Base-by-base conservation (phyloP, 2,888 invertebrate species). In the Seira musarum region DNA sequence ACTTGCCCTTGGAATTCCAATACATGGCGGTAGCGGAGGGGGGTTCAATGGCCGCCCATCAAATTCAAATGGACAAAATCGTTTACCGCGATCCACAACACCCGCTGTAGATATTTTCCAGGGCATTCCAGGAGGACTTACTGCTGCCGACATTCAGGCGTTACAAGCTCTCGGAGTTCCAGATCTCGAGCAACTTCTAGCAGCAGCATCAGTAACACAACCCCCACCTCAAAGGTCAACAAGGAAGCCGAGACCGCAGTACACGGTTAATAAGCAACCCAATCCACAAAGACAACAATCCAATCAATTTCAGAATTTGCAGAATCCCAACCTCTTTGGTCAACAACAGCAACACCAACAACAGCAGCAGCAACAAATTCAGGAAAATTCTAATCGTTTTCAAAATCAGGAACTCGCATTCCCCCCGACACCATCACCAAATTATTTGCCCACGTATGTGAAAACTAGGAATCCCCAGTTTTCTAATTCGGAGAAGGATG, bases 81-180 rank as follows among this genome's bases (percentile, higher is more conserved):
- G 40, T 40, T 40, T 40, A 40, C 40, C 6, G 6, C 6, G 40
- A 40, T 6, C 40, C 13, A 40, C 40, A 40, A 22, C 66, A 19
- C 66, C 57, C 2, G 25, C 10, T n/a, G n/a, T n/a, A 40, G 46
- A 17, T 19, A 2, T 13, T 13, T 22, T 10, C 13, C 17, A 24
- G 3, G 72, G 63, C 49, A 21, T 80, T 13, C 80, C 80, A 21
- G 65, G 65, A 17, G 80, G 80, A 17, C 71, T 80, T 0, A 75
- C 80, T 1, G 69, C 74, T 0, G 53, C 30, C 22, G 80, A 80
- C 13, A 74, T 80, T 25, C 74, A 74, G 0, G 68, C 68, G 2
- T 24, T 80, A 3, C 65, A 57, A 60, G 69, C 80, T 2, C 66
- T 80, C 25, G 80, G 80, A 1, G 67, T 80, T 6, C 35, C 74